Evolutionary conservation across 2,113 vertebrate species (phyloP).

Genomic region (Amia ocellicauda): DNA sequence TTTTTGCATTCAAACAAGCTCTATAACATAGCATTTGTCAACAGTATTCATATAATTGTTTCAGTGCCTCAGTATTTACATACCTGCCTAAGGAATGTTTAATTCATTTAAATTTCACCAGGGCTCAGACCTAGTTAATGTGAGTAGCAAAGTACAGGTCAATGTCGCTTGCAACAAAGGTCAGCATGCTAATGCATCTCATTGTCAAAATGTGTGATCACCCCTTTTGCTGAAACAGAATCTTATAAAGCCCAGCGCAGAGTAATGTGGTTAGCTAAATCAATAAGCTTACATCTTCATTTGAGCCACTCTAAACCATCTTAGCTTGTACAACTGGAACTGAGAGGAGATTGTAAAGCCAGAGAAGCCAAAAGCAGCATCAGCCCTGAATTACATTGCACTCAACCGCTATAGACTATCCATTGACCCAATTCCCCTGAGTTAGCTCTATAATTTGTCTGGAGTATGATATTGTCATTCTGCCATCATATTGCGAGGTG

Average conservation of each 20-base stretch:
- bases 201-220: background rate
- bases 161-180: background rate
- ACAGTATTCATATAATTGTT: too few species aligned
- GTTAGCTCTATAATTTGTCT: constrained; percentile 15
- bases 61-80: too few species aligned
- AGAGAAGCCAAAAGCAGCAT: constrained; percentile 3
- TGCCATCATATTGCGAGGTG: background rate
- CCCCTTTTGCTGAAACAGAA: background rate
- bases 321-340: constrained; percentile 4
- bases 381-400: constrained; percentile 17
- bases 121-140: background rate
- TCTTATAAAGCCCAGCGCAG: constrained; percentile 15
- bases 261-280: constrained; percentile 28
- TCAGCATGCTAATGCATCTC: background rate
- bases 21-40: too few species aligned
- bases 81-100: background rate
- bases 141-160: background rate
- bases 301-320: constrained; percentile 30
- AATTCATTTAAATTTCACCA: background rate
- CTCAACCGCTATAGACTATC: constrained; percentile 28
- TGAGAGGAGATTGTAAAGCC: constrained; percentile 6
- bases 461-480: constrained; percentile 21
- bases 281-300: constrained; percentile 32
- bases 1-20: too few species aligned
- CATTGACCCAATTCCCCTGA: constrained; percentile 28